Evolutionary conservation across 2,888 invertebrate species (phyloP), one percentile per base, ranked within the genome.

Genomic region (Lamellibrachia columna): DNA sequence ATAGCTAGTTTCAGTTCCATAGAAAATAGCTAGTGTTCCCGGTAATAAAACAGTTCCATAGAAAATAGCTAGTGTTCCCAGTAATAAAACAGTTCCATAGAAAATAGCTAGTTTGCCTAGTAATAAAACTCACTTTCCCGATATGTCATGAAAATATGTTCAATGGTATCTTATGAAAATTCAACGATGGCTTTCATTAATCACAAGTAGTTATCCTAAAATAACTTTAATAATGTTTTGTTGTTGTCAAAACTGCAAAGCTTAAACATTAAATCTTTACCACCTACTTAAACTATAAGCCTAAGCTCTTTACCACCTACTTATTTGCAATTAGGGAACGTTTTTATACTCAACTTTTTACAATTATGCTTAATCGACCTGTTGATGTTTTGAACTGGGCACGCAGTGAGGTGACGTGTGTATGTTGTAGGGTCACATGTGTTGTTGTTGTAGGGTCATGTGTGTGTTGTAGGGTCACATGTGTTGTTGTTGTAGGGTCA

Each of bases 401-500:
- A 9, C 9, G 9, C 55, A 55, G 55, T 55, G 55, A 55, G 55
- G 55, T 55, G 55, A 55, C 3, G 55, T 55, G 9, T 55, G 9
- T 9, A 55, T 55, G 55, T 55, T 40, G 40, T 40, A 40, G 40
- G 40, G 40, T 40, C 40, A 53, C 58, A 58, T 7, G 55, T 91
- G 60, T 22, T 58, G 22, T 22, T 58, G 22, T 92, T 92, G 7
- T 52, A 58, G 15, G 90, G 15, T n/a, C 15, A 90, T 1, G 90
- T 22, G 15, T 22, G 15, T 93, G 15, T 75, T 94, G 93, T 95
- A 96, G 97, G 97, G 0, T 98, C 97, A 94, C 99, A 99, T 96
- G 99, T 91, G 60, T 22, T 58, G 22, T 53, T 9, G 91, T 92
- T 92, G 7, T 52, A 58, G 15, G 90, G 15, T n/a, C 15, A 90